Conservation (phyloP, 2,888 invertebrate species). For the Dioctria rufipes region DNA sequence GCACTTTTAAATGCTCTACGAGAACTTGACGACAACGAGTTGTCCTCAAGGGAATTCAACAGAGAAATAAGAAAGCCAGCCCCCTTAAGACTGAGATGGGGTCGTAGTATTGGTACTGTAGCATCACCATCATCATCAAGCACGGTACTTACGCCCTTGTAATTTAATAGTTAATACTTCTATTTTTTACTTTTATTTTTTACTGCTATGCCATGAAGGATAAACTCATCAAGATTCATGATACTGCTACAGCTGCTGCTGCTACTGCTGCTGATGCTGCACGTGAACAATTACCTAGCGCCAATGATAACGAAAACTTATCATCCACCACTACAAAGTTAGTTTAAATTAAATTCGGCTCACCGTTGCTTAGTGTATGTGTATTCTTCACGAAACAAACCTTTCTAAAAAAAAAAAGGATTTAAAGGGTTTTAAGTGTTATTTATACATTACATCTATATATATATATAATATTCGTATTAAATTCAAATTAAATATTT, state of each 20-base stretch:
- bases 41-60: slow-evolving; percentile 59
- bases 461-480: slow-evolving; percentile 23
- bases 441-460: neutral
- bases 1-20: slow-evolving; percentile 64
- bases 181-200: neutral
- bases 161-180: neutral
- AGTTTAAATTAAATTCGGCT: slow-evolving; percentile 23
- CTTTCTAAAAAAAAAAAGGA: slow-evolving; percentile 12
- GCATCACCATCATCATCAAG: neutral
- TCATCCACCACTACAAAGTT: slow-evolving; percentile 10
- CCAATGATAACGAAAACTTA: slow-evolving; percentile 25
- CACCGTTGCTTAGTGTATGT: slow-evolving; percentile 32
- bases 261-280: neutral
- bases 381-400: slow-evolving; percentile 28
- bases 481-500: slow-evolving; percentile 26
- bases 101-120: slow-evolving; percentile 66
- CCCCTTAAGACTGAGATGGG: slow-evolving; percentile 69
- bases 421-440: slow-evolving; percentile 45
- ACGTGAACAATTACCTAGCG: slow-evolving; percentile 26
- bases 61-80: slow-evolving; percentile 67
- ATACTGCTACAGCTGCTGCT: neutral
- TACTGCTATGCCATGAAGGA: slow-evolving; percentile 16
- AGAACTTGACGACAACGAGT: slow-evolving; percentile 61
- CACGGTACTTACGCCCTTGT: slow-evolving; percentile 3
- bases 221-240: slow-evolving; percentile 5